Evolutionary conservation across 2,113 vertebrate genomes (phyloP), one percentile per base, ranked within the genome.

Genomic region (Macaca mulatta): DNA sequence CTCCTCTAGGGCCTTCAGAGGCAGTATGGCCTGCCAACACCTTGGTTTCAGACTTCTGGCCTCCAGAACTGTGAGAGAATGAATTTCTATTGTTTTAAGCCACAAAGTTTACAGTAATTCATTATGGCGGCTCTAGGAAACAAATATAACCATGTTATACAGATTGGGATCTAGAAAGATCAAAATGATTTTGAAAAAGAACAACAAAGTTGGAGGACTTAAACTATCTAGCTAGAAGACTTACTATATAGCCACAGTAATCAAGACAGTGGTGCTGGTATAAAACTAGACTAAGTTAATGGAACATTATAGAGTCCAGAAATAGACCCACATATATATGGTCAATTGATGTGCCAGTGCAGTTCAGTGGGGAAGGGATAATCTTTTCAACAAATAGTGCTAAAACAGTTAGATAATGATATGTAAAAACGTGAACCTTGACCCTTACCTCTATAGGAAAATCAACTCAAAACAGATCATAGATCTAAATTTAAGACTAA

Each of bases 151-250:
- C 67, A 43, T 88, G 25, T 77, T 70, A 64, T 40, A 43, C 78
- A 27, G 11, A 88, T 40, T 92, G 77, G 83, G 30, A 82, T 40
- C 43, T 83, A 94, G 40, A 89, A 78, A 78, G 48, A 89, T 59
- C 81, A 88, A 94, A 86, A n/a, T 22, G 6, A 35, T 72, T 69
- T 94, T 88, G 88, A 77, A 92, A 91, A 48, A 72, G 12, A 75
- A 83, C 27, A 83, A 83, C 40, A 67, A 72, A 59, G 23, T 83
- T 70, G 35, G 48, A 78, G 30, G 59, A 40, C 48, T 87, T 91
- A 57, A 92, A 32, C 38, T 90, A 7, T 79, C 32, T 61, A 69
- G 23, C n/a, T 69, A 74, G 72, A 72, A 72, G 89, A 80, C 74
- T 91, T 95, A 59, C 14, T 90, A 9, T 74, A 90, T 43, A 75